Base-by-base conservation (phyloP, 2,888 invertebrate species). In the Eupithecia dodoneata region DNA sequence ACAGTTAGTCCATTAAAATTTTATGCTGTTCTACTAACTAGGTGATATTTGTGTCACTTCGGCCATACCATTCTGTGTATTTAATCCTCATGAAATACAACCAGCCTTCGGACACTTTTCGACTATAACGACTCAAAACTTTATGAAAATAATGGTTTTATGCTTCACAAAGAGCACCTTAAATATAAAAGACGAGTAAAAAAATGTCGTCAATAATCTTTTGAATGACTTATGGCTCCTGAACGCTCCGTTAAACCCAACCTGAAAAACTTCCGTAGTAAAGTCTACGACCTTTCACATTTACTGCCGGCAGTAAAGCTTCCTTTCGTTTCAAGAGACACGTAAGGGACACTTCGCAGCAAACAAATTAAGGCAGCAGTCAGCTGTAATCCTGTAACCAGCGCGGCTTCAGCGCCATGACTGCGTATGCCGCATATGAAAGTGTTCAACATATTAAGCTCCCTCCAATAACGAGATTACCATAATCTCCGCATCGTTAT, bases 241-340 rank as follows among this genome's bases (percentile, higher is more conserved):
- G 75, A 81, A 81, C 80, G 83, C 81, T 80, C 81, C 80, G 79
- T 79, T 81, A 79, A 81, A 78, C 79, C 72, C 80, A 79, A 80
- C 81, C 80, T 81, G 81, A 80, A 81, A 83, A 83, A 83, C 77
- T 83, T 83, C 77, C 76, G 78, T 76, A 81, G 75, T 81, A 77
- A 81, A 81, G 81, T 80, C 77, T 77, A 78, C 82, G 82, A 81
- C 82, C 81, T 80, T 80, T 81, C 78, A 80, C 81, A 79, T 81
- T 83, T 81, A 83, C 80, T 81, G 80, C 80, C 76, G 77, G 77
- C 80, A 79, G 79, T 80, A 81, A 81, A 81, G 81, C 81, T 78
- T 80, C 75, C 80, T 78, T 80, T 72, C 80, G 73, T 81, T 82
- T 78, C 77, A 74, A 78, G 78, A 80, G 82, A 80, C 81, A 83